These are phyloP conservation scores for Varroa destructor DNA, from an alignment of 1,140 invertebrate genomes.

Conservation along the genomic window DNA sequence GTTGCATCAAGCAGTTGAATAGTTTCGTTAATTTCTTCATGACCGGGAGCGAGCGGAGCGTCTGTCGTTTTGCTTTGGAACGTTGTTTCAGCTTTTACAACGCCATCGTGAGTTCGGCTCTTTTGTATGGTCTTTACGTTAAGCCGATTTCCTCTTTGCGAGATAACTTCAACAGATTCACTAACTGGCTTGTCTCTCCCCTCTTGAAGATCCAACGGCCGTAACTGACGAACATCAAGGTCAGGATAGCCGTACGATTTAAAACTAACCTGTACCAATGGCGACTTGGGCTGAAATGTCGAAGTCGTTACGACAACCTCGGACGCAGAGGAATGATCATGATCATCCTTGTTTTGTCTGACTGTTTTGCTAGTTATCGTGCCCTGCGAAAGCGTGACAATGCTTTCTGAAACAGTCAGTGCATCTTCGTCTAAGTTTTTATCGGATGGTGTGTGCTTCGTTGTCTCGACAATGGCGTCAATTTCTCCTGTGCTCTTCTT, in stretches of 20 bases:
- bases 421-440: too few relatives aligned
- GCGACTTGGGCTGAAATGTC: background rate
- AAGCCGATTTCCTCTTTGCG: background rate
- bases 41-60: background rate
- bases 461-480: background rate
- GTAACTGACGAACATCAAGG: background rate
- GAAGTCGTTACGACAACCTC: conserved; percentile 16
- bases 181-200: too few relatives aligned
- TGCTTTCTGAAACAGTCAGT: too few relatives aligned
- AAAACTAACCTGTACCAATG: background rate
- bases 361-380: background rate
- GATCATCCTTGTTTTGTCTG: background rate
- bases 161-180: conserved; percentile 8
- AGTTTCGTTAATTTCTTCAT: conserved; percentile 5
- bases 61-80: background rate
- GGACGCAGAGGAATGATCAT: background rate
- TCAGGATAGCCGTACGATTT: background rate
- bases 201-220: background rate
- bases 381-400: background rate
- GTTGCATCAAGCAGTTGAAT: conserved; percentile 13
- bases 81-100: background rate
- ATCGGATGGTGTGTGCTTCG: too few relatives aligned
- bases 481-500: background rate
- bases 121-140: conserved; percentile 1
- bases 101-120: background rate